phyloP scores from a whole-genome alignment of 2,888 invertebrate genomes.

The Malthinus flaveolus region DNA sequence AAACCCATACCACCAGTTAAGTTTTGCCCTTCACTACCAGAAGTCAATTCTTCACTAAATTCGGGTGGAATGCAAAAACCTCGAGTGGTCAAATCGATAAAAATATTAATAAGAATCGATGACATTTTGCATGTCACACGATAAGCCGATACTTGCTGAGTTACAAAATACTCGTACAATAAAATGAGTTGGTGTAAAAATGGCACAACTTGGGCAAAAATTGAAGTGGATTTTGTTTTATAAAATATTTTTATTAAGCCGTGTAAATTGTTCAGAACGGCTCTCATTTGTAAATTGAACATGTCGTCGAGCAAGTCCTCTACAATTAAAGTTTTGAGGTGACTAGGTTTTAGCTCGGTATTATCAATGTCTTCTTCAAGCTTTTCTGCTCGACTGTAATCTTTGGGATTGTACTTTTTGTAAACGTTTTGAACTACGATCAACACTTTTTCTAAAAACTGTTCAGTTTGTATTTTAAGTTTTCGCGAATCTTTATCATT shows the following conservation, averaged over 20 bases:
- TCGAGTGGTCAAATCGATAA: constrained; percentile 79
- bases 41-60: constrained; percentile 71
- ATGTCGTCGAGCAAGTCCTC: constrained; percentile 66
- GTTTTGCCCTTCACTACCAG: constrained; percentile 53
- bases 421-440: constrained; percentile 63
- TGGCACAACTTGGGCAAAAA: constrained; percentile 57
- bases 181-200: constrained; percentile 77
- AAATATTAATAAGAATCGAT: constrained; percentile 80
- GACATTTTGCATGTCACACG: constrained; percentile 81
- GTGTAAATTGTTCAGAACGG: constrained; percentile 47
- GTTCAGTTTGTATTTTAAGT: constrained; percentile 23
- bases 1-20: constrained; percentile 79
- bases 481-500: not conserved
- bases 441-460: constrained; percentile 50
- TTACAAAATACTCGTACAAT: constrained; percentile 77
- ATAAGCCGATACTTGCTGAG: constrained; percentile 77
- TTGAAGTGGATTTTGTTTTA: constrained; percentile 45
- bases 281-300: constrained; percentile 59
- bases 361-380: constrained; percentile 51
- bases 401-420: constrained; percentile 56
- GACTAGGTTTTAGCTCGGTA: constrained; percentile 63
- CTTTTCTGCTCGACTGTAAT: constrained; percentile 45
- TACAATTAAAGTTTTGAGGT: constrained; percentile 68
- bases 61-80: constrained; percentile 95
- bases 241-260: constrained; percentile 53